Evolutionary conservation across 2,888 invertebrate genomes (phyloP).

Genomic region (Glyphotaelius pellucidus): DNA sequence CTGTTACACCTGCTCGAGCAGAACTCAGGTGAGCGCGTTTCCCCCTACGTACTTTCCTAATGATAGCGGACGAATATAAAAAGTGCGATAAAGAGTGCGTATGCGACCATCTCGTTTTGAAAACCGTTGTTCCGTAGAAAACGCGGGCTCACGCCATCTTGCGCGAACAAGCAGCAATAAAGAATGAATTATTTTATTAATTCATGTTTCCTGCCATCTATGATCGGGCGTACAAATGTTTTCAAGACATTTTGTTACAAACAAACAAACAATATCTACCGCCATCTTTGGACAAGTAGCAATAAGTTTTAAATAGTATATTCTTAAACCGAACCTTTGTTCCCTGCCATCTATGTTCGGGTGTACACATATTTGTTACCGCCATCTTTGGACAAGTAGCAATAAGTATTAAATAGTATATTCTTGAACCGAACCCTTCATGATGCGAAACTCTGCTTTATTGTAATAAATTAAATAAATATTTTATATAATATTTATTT

Average conservation of each 20-base stretch:
- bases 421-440: background rate
- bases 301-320: background rate
- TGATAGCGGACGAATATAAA: conserved; percentile 48
- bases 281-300: conserved; percentile 11
- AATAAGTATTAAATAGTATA: background rate
- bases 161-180: conserved; percentile 9
- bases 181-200: background rate
- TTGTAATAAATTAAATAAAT: too few relatives aligned
- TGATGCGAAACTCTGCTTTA: background rate
- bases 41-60: conserved; percentile 53
- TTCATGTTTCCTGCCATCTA: conserved; percentile 35
- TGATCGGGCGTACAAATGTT: background rate
- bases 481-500: too few relatives aligned
- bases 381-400: conserved; percentile 13
- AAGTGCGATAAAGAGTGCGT: conserved; percentile 60
- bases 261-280: background rate
- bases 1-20: conserved; percentile 61
- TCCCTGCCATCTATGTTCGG: too few relatives aligned
- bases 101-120: conserved; percentile 48
- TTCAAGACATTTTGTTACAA: background rate
- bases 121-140: conserved; percentile 52
- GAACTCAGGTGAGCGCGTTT: conserved; percentile 57
- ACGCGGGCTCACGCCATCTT: conserved; percentile 11
- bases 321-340: background rate
- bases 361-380: too few relatives aligned